Percentiles rank a stretch among this genome's conserved stretches.
These are phyloP conservation scores for Ptilorrhoa leucosticta DNA, from an alignment of 2,113 vertebrate species.

Conservation along the genomic window DNA sequence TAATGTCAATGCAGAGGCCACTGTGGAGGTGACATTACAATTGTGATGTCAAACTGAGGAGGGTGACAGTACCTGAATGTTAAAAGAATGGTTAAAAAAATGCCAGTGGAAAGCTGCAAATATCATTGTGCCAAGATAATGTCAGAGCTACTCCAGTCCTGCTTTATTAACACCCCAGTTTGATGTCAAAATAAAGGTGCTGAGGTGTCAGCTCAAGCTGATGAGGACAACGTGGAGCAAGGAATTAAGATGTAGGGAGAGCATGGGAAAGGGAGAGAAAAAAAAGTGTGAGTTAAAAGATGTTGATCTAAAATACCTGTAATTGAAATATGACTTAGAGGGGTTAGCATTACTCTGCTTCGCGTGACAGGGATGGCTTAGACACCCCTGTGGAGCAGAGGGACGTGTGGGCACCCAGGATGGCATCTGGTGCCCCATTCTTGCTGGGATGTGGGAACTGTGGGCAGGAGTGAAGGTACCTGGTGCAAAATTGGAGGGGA, in stretches of 20 bases:
- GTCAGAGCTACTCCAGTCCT: background rate
- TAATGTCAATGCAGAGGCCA: background rate
- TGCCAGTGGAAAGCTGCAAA: background rate
- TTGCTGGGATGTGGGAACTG: background rate
- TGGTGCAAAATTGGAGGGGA: background rate
- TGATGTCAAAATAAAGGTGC: slow-evolving; percentile 8
- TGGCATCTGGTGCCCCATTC: background rate
- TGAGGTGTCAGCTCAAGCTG: background rate
- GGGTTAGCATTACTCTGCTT: background rate
- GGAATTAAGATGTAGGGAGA: background rate
- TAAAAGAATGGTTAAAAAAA: slow-evolving; percentile 18
- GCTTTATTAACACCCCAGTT: background rate
- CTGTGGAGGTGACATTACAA: background rate
- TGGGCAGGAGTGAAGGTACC: background rate
- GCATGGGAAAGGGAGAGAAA: background rate
- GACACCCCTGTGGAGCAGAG: background rate
- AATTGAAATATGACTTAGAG: background rate
- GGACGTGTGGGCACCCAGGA: background rate
- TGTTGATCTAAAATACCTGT: background rate
- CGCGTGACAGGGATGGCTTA: background rate
- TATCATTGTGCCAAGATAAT: background rate
- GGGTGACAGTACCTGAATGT: background rate
- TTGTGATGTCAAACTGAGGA: background rate
- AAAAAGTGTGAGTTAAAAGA: background rate
- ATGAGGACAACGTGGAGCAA: background rate